Evolutionary conservation across 1,140 invertebrate species (phyloP).

Genomic region (Atta cephalotes): DNA sequence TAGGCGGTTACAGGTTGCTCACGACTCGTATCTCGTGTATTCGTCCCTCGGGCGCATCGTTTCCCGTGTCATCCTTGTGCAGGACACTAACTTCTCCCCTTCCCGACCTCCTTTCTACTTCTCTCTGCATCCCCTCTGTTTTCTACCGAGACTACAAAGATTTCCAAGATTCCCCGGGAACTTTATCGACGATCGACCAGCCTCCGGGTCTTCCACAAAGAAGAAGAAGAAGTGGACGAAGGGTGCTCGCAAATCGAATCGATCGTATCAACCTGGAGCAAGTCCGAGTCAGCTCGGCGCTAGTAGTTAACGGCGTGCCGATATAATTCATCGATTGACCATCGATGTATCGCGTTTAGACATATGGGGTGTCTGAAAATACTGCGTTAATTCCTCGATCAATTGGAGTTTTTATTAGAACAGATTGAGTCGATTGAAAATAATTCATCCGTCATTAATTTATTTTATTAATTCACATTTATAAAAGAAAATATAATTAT

Average conservation of each 20-base stretch:
- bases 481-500: not conserved
- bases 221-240: slow-evolving; percentile 26
- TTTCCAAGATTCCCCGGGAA: slow-evolving; percentile 36
- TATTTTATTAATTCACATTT: not conserved
- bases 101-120: not conserved
- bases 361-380: slow-evolving; percentile 25
- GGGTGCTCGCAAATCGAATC: slow-evolving; percentile 69
- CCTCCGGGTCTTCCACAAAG: slow-evolving; percentile 38
- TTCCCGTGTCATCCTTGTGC: slow-evolving; percentile 48
- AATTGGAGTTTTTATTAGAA: slow-evolving; percentile 21
- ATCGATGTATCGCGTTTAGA: slow-evolving; percentile 46
- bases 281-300: slow-evolving; percentile 61
- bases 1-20: slow-evolving; percentile 59
- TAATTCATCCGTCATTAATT: not conserved
- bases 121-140: not conserved
- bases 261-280: slow-evolving; percentile 64
- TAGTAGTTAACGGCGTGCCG: slow-evolving; percentile 69
- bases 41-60: slow-evolving; percentile 45
- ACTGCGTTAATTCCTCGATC: not conserved
- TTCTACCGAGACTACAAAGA: slow-evolving; percentile 17
- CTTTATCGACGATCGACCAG: slow-evolving; percentile 66
- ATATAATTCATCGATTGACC: slow-evolving; percentile 72
- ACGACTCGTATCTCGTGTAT: slow-evolving; percentile 23
- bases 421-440: not conserved
- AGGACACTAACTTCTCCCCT: slow-evolving; percentile 37